Percentiles rank a stretch among this genome's conserved stretches.
phyloP scores from a whole-genome alignment of 2,888 invertebrate genomes.

The Eumacrocentrus americanus region DNA sequence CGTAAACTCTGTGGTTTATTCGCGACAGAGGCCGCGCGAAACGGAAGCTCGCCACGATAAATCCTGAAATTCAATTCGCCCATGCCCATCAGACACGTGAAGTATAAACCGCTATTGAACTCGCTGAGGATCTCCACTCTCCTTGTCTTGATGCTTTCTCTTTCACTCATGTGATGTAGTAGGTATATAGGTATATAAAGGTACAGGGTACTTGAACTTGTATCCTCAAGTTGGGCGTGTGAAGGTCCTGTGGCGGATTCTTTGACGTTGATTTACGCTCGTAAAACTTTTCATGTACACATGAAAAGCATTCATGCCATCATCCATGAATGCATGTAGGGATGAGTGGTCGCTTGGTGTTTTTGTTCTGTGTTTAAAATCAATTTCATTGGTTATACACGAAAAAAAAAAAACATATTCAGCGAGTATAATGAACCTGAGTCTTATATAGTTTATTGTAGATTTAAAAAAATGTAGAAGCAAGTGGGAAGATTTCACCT shows the following conservation, averaged over 20 bases:
- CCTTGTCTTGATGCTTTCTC: slow-evolving; percentile 7
- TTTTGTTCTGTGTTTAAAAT: no score
- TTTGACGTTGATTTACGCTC: slow-evolving; percentile 34
- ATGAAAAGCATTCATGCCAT: no score
- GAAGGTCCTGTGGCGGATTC: slow-evolving; percentile 17
- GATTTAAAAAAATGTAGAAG: slow-evolving; percentile 2
- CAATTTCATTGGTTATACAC: no score
- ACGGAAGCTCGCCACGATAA: slow-evolving; percentile 60
- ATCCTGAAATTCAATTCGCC: slow-evolving; percentile 59
- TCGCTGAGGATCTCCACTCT: slow-evolving; percentile 33
- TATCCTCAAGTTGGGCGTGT: not conserved
- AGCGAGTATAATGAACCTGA: no score
- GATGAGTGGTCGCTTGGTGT: no score
- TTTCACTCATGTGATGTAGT: slow-evolving; percentile 23
- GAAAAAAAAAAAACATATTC: not conserved
- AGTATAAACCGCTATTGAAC: slow-evolving; percentile 35
- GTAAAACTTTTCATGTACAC: slow-evolving; percentile 36
- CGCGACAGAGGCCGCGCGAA: slow-evolving; percentile 42
- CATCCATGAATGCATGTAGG: no score
- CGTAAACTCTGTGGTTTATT: slow-evolving; percentile 58
- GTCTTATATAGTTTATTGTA: no score
- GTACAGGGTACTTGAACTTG: slow-evolving; percentile 17
- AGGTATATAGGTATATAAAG: no score
- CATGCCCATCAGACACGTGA: no score
- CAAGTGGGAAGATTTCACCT: slow-evolving; percentile 15